phyloP scores from a whole-genome alignment of 1,140 invertebrate species.

The Caerostris extrusa region DNA sequence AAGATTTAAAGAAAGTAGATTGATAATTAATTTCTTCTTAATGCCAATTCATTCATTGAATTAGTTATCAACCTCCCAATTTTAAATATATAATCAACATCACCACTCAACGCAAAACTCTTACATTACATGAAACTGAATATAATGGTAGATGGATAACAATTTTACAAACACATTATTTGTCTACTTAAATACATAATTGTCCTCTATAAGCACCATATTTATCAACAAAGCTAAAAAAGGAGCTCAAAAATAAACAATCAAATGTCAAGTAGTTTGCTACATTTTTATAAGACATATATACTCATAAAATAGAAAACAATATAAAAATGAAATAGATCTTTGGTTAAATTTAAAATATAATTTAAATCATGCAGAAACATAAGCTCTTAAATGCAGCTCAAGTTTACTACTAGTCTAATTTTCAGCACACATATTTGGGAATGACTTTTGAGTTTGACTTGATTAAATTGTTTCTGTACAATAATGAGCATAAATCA shows the following conservation, averaged over 20 bases:
- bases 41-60: background rate
- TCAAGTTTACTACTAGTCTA: constrained; percentile 25
- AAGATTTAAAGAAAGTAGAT: too few relatives aligned
- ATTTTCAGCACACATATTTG: constrained; percentile 14
- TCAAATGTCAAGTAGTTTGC: constrained; percentile 43
- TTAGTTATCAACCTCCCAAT: background rate
- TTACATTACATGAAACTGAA: background rate
- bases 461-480: background rate
- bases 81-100: background rate
- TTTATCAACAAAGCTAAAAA: constrained; percentile 24
- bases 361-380: constrained; percentile 39
- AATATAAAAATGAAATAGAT: constrained; percentile 42
- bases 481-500: background rate
- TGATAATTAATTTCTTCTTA: background rate
- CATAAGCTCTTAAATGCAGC: constrained; percentile 58
- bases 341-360: constrained; percentile 62
- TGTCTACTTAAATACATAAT: background rate
- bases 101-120: too few relatives aligned
- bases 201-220: background rate
- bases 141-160: background rate
- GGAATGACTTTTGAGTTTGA: constrained; percentile 28
- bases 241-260: background rate
- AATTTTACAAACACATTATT: background rate
- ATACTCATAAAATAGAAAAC: constrained; percentile 47
- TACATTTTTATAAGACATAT: constrained; percentile 16